These are phyloP conservation scores for Todiramphus chloris DNA, from an alignment of 2,113 vertebrate genomes.

Conservation along the genomic window DNA sequence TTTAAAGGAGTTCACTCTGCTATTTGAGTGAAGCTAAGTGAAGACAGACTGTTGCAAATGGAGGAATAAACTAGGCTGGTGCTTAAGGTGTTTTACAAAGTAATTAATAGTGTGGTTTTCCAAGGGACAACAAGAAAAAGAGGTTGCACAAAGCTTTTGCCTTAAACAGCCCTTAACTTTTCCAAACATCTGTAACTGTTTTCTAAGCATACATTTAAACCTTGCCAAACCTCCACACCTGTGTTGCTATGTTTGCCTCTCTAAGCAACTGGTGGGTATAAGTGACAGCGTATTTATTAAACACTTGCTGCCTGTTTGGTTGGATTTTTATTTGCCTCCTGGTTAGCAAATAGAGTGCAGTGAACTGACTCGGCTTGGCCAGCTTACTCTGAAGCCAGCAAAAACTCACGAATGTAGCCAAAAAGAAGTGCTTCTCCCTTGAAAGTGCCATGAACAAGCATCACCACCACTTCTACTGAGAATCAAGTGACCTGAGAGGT, in stretches of 20 bases:
- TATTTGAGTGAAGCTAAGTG: neutral
- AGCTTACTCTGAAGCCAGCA: neutral
- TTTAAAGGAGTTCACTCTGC: neutral
- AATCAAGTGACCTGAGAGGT: neutral
- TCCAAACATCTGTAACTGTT: neutral
- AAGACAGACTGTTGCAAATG: neutral
- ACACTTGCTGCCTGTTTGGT: neutral
- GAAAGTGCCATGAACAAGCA: neutral
- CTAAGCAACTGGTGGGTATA: neutral
- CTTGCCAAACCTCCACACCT: neutral
- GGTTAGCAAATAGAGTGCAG: neutral
- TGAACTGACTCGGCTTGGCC: neutral
- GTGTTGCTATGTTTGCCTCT: neutral
- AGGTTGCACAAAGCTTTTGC: neutral
- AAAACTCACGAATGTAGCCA: neutral
- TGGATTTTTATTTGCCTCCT: neutral
- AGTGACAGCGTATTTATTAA: neutral
- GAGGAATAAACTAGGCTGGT: neutral
- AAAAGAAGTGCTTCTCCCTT: neutral
- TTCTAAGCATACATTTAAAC: neutral
- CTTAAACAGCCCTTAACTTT: neutral
- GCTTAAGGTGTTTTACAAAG: neutral
- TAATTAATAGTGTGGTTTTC: neutral
- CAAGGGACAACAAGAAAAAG: neutral
- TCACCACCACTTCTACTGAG: rapidly evolving